phyloP scores from a whole-genome alignment of 2,113 vertebrate species.

The Phoenicopterus ruber region DNA sequence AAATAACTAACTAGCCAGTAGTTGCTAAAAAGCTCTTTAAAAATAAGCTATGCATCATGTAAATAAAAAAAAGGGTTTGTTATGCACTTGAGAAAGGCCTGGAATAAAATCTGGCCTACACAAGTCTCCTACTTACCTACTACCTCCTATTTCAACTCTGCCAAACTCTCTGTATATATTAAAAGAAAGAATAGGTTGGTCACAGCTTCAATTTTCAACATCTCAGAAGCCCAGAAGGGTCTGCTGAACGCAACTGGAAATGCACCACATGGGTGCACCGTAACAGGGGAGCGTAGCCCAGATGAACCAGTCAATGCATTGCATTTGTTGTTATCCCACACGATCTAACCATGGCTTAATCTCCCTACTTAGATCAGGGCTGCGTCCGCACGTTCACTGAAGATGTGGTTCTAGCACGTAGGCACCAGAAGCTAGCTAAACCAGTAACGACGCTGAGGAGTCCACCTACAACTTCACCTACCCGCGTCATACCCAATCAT shows the following conservation, averaged over 20 bases:
- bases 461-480: neutral
- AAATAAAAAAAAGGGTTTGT: neutral
- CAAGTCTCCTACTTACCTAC: neutral
- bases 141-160: neutral
- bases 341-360: rapidly evolving
- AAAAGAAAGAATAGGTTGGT: neutral
- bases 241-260: neutral
- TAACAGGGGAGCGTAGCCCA: neutral
- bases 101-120: neutral
- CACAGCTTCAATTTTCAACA: neutral
- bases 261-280: neutral
- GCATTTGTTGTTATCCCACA: neutral
- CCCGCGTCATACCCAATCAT: neutral
- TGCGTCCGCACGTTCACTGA: neutral
- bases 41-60: neutral
- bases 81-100: neutral
- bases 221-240: neutral
- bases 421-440: neutral
- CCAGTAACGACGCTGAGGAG: neutral
- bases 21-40: neutral
- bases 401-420: neutral
- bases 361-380: neutral
- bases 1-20: neutral
- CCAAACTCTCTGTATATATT: neutral
- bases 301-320: neutral